A percentile compares a stretch with the other conserved stretches of the same genome.
Conservation (phyloP, 2,797 vertebrate genomes). For the Trachops cirrhosus region DNA sequence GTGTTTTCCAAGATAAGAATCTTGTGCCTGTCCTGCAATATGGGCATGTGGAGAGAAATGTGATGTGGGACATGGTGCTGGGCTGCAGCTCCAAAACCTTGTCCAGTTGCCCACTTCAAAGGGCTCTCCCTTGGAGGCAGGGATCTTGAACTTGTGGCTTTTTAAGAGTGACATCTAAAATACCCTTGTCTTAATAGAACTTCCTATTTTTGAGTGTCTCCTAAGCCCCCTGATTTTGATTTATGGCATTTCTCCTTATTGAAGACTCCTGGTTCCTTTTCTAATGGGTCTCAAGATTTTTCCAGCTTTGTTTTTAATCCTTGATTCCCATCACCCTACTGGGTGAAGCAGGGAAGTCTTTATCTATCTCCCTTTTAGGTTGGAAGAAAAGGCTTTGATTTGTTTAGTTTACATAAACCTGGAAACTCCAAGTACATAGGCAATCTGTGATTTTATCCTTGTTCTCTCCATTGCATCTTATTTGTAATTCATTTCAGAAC, state of each 20-base stretch:
- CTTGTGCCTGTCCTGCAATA: neutral
- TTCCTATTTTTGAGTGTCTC: neutral
- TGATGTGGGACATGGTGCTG: neutral
- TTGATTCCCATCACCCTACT: neutral
- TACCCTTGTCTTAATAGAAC: neutral
- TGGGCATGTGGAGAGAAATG: neutral
- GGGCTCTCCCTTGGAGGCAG: accelerated
- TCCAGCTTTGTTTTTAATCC: neutral
- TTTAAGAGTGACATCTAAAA: neutral
- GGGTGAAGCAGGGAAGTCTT: neutral
- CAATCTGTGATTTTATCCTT: accelerated
- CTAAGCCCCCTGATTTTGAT: neutral
- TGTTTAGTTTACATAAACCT: neutral
- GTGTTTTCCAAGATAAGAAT: neutral
- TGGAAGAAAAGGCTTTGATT: neutral
- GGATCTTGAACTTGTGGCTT: neutral
- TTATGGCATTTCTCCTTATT: neutral
- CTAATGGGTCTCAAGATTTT: neutral
- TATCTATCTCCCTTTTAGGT: neutral
- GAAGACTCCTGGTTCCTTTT: neutral
- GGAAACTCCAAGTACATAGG: neutral
- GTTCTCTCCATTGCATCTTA: accelerated
- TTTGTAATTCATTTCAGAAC: neutral
- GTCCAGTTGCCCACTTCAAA: neutral
- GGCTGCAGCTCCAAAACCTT: too few species aligned